These are phyloP conservation scores for Corythornis vintsioides DNA, from an alignment of 2,113 vertebrate genomes.

Conservation along the genomic window DNA sequence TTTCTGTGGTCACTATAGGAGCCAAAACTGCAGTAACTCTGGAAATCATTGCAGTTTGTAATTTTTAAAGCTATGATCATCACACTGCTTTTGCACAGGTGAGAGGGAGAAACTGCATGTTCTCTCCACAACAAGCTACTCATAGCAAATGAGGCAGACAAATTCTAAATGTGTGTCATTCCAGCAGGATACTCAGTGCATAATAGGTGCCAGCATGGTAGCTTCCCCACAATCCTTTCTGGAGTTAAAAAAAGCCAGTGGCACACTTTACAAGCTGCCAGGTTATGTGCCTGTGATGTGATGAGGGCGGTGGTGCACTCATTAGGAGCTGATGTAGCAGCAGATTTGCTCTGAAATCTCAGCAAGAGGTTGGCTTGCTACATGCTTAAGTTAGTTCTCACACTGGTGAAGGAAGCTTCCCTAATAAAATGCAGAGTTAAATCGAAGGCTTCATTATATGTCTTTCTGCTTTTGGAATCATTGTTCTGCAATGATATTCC, in stretches of 20 bases:
- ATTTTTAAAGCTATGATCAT: neutral
- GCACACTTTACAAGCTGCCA: neutral
- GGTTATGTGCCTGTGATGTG: neutral
- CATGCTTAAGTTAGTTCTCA: neutral
- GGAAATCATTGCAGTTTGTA: neutral
- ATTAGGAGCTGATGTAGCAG: neutral
- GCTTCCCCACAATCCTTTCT: neutral
- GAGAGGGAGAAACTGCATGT: rapidly evolving
- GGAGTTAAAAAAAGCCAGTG: neutral
- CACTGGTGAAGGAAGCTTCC: neutral
- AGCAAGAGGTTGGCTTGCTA: neutral
- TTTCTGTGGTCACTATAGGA: neutral
- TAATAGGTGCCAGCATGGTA: neutral
- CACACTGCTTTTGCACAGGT: neutral
- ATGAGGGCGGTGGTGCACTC: neutral
- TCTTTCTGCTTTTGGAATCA: neutral
- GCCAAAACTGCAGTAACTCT: neutral
- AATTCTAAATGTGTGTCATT: neutral
- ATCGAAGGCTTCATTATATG: neutral
- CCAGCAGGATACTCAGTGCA: neutral
- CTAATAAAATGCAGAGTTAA: neutral
- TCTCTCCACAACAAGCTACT: neutral
- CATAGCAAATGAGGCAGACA: neutral
- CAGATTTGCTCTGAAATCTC: neutral
- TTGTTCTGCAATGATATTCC: neutral